Conservation (phyloP, 2,888 invertebrate species). For the Microdon myrmicae region DNA sequence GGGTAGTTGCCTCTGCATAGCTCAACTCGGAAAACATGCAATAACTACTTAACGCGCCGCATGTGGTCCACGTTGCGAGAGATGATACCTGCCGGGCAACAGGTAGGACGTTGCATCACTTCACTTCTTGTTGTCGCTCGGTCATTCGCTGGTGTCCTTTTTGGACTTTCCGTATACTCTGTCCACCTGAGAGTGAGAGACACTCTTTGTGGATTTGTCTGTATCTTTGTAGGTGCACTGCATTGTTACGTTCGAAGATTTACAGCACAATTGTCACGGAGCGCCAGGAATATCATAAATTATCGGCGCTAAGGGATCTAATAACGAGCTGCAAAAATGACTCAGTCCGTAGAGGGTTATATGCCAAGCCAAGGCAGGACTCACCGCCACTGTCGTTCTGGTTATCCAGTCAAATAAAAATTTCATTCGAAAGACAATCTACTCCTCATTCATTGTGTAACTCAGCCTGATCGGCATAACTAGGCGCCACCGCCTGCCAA, state of each 20-base stretch:
- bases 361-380: too few species aligned
- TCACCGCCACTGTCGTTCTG: too few species aligned
- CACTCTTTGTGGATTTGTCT: slow-evolving; percentile 1
- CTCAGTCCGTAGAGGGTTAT: slow-evolving; percentile 23
- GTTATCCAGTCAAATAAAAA: too few species aligned
- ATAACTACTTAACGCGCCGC: slow-evolving; percentile 56
- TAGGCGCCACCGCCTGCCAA: too few species aligned
- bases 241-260: slow-evolving; percentile 54
- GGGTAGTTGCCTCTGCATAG: slow-evolving; percentile 21
- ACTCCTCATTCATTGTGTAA: too few species aligned
- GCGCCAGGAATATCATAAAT: slow-evolving; percentile 61
- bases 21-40: slow-evolving; percentile 34
- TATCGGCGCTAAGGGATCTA: slow-evolving; percentile 58
- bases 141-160: slow-evolving; percentile 34
- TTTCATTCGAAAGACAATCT: too few species aligned
- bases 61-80: slow-evolving; percentile 53
- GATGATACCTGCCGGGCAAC: neutral
- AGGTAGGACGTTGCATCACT: slow-evolving; percentile 9
- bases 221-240: slow-evolving; percentile 3
- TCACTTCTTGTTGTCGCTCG: slow-evolving; percentile 18
- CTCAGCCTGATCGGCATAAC: too few species aligned
- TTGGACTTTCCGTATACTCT: slow-evolving; percentile 25
- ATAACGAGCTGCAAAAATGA: too few species aligned
- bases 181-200: slow-evolving; percentile 4
- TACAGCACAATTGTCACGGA: slow-evolving; percentile 59